Base-by-base conservation (phyloP, 2,888 invertebrate species). In the Tridacna crocea region DNA sequence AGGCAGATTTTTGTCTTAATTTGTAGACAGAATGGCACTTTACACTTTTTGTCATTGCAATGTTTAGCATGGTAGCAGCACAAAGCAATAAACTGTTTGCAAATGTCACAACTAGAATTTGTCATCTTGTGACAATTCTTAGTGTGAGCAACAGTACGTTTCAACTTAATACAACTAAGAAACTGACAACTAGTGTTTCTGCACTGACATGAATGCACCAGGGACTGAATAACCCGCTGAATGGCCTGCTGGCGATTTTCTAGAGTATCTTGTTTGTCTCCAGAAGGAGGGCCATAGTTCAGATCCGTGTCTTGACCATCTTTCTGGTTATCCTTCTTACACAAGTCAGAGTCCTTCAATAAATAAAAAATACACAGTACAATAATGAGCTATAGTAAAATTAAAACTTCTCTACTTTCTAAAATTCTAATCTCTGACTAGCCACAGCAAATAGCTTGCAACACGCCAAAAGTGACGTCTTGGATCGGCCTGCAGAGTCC, bases 21-120 rank as follows among this genome's bases (percentile, higher is more conserved):
- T 94, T 98, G 99, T 92, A 97, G 97, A 96, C 99, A 99, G 97
- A 99, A 99, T 87, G 99, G 99, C 94, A 99, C 99, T 82, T 98
- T 97, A 95, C 99, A 99, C 95, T 99, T 99, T 85, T 97, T 97
- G 91, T 95, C 96, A 89, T 95, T 95, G 95, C 99, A 99, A 95
- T 99, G 98, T 95, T 99, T 99, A 70, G 99, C 99, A 95, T 99
- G 99, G 95, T 99, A 99, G 95, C 99, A 99, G 94, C 99, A 99
- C 85, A 99, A 95, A 58, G 99, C 99, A 93, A 99, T 98, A 75
- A 99, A 96, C 95, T 99, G 99, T 95, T 99, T 99, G 96, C 99
- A 99, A 90, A 99, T 98, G 0, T 98, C 98, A 95, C 99, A 99
- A 87, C 98, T 98, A 91, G 98, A 98, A 94, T 98, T 93, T 19